Percentiles rank a stretch among this genome's conserved stretches.
phyloP scores from a whole-genome alignment of 2,888 invertebrate genomes.

The Trichopoda pennipes region DNA sequence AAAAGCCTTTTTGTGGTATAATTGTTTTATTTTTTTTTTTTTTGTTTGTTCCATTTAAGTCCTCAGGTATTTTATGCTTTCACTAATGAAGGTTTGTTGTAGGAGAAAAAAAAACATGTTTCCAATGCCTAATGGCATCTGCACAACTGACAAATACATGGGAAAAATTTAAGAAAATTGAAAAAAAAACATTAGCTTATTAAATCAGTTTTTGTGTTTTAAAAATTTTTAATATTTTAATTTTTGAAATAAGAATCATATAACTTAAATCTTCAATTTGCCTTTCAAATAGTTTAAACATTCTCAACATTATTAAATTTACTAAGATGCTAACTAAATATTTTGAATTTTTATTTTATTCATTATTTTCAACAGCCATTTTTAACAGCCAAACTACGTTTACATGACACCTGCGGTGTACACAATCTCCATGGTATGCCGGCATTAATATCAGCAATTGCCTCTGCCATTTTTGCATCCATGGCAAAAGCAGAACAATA shows the following conservation, averaged over 20 bases:
- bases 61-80: slow-evolving; percentile 41
- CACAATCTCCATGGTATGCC: slow-evolving; percentile 99
- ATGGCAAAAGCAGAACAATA: slow-evolving; percentile 86
- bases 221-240: too few species aligned
- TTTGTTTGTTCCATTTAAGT: slow-evolving; percentile 28
- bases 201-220: neutral
- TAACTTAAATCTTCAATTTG: neutral
- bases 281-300: neutral
- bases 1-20: slow-evolving; percentile 48
- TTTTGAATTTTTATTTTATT: slow-evolving; percentile 41
- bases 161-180: neutral
- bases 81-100: slow-evolving; percentile 35
- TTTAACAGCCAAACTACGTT: slow-evolving; percentile 76
- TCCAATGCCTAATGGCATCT: neutral
- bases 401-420: slow-evolving; percentile 88
- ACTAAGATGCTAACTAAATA: slow-evolving; percentile 15
- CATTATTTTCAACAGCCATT: slow-evolving; percentile 74
- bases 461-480: slow-evolving; percentile 88
- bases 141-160: slow-evolving; percentile 1
- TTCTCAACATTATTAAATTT: neutral
- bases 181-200: neutral
- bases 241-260: too few species aligned
- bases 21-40: too few species aligned
- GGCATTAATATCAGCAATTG: slow-evolving; percentile 90
- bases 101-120: slow-evolving; percentile 10